phyloP scores from a whole-genome alignment of 2,888 invertebrate species.

The Neoascia interrupta region DNA sequence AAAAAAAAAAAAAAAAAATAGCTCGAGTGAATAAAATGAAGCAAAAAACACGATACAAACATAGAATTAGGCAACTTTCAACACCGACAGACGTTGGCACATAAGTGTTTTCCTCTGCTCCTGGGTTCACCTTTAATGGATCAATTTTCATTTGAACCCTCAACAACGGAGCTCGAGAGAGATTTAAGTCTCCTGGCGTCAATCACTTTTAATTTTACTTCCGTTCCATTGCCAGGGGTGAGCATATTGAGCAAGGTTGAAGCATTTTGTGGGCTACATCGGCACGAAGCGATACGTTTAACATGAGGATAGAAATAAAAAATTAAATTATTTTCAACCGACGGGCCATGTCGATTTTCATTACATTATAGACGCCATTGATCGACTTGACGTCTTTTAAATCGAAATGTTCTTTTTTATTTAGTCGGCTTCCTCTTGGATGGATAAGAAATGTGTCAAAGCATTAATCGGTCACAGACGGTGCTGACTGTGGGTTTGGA shows the following conservation, averaged over 20 bases:
- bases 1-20: too few species aligned
- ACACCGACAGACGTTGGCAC: not conserved
- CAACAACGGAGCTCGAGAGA: too few species aligned
- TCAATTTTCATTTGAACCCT: slow-evolving; percentile 9
- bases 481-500: too few species aligned
- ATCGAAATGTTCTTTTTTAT: too few species aligned
- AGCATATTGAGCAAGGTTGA: too few species aligned
- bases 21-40: too few species aligned
- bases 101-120: not conserved
- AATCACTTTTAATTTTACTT: slow-evolving; percentile 9
- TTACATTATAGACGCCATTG: not conserved
- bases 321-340: not conserved
- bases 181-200: not conserved
- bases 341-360: not conserved
- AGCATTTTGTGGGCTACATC: too few species aligned
- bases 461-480: not conserved
- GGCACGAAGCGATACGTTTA: not conserved
- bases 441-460: not conserved
- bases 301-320: not conserved
- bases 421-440: too few species aligned
- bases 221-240: too few species aligned
- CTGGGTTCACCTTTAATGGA: slow-evolving; percentile 8
- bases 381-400: too few species aligned
- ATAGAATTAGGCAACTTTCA: too few species aligned
- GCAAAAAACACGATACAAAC: too few species aligned